These are phyloP conservation scores for Pangasianodon hypophthalmus DNA, from an alignment of 2,113 vertebrate genomes.

Conservation along the genomic window DNA sequence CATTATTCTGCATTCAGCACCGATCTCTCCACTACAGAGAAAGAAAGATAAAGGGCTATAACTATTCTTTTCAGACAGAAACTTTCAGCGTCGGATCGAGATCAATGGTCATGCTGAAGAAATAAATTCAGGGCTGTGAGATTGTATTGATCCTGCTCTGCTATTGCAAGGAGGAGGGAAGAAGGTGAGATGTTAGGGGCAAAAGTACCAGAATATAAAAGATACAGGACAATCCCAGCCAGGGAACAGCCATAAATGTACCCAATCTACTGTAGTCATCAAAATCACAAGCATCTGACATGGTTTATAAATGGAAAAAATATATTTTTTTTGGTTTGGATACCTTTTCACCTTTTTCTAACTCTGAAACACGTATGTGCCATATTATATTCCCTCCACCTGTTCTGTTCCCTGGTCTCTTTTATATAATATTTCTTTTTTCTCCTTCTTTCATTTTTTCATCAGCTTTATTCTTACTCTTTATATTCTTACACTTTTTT, in stretches of 20 bases:
- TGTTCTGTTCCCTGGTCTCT: background rate
- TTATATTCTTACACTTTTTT: background rate
- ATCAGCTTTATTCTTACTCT: background rate
- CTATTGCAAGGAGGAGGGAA: conserved; percentile 63
- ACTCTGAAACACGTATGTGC: background rate
- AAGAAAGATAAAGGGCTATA: conserved; percentile 51
- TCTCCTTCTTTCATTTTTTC: background rate
- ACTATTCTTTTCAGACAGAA: conserved; percentile 62
- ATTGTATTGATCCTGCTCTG: conserved; percentile 74
- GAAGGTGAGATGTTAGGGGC: conserved; percentile 48
- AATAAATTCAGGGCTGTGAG: conserved; percentile 74
- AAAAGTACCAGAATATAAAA: conserved; percentile 48
- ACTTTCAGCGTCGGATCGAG: conserved; percentile 70
- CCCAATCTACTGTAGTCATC: background rate
- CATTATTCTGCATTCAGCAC: conserved; percentile 35
- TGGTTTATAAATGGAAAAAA: background rate
- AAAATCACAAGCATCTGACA: conserved; percentile 9
- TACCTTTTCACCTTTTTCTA: background rate
- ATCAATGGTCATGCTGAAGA: conserved; percentile 73
- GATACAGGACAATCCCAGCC: conserved; percentile 59
- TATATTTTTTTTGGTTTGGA: background rate
- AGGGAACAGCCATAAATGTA: conserved; percentile 8
- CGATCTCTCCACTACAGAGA: conserved; percentile 43
- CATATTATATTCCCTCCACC: background rate
- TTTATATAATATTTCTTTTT: background rate